Evolutionary conservation across 2,113 vertebrate genomes (phyloP).

Genomic region (Hypomesus transpacificus): DNA sequence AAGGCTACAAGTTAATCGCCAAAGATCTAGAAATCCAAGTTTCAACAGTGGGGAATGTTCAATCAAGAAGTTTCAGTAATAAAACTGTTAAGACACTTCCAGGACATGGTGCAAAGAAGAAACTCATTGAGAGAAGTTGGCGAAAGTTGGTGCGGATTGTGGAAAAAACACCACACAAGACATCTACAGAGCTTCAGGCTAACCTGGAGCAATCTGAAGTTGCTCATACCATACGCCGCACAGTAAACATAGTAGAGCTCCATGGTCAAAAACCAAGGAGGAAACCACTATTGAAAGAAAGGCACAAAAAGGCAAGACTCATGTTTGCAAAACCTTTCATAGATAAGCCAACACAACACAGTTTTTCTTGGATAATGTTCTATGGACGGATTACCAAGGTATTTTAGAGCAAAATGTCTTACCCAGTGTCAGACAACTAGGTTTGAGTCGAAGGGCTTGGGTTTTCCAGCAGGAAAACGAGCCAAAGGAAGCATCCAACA

Average conservation of each 20-base stretch:
- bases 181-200: constrained; percentile 12
- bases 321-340: background rate
- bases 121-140: background rate
- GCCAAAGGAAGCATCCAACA: no score
- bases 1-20: background rate
- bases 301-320: no score
- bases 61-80: background rate
- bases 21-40: background rate
- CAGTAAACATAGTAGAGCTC: no score
- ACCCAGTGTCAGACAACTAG: no score
- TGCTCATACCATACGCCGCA: no score
- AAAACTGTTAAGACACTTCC: background rate
- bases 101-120: background rate
- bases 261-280: no score
- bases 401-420: background rate
- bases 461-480: no score
- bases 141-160: background rate
- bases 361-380: background rate
- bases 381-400: background rate
- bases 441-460: no score
- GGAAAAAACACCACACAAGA: constrained; percentile 14
- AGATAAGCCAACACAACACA: background rate
- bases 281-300: no score
- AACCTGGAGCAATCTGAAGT: constrained; percentile 20
- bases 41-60: background rate